Evolutionary conservation across 2,888 invertebrate species (phyloP), one percentile per base, ranked within the genome.

Genomic region (Nineta flava): DNA sequence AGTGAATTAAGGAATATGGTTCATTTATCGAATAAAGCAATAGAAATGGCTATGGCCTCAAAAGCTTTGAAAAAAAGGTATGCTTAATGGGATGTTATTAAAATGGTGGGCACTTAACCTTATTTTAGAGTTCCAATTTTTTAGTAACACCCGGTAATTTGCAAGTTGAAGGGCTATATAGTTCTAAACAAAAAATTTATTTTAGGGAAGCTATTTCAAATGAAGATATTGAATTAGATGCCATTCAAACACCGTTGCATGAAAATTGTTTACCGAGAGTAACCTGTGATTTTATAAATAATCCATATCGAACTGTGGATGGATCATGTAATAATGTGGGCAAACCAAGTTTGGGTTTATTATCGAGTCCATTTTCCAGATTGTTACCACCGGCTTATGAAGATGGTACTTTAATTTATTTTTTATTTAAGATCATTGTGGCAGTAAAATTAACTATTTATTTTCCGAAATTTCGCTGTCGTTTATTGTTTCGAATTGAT

Each of bases 321-420:
- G 93, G 93, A 0, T 77, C 81, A 10, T 94, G 93, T 63, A 93
- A 91, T 65, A 92, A 91, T 65, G 64, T 74, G 1, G 64, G 71
- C 6, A 67, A 76, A 52, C 73, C 83, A 0, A 72, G 74, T 12
- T 85, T 86, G 83, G 93, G 93, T 3, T 72, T 77, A 15, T 72
- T 76, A 9, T 68, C 76, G 46, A 76, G 80, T 16, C 76, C 78
- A 1, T 81, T 74, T 61, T 74, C 80, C 53, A 73, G 83, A 53
- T 63, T 84, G 1, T 61, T 83, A 19, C 79, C 81, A 1, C 81
- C 83, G 0, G 75, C 74, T 50, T 81, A 81, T 56, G 72, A 74
- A 53, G 81, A 81, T 63, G 81, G 81, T 67, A 69, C 58, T n/a
- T n/a, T n/a, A n/a, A n/a, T n/a, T n/a, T n/a, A n/a, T n/a, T n/a